Percentiles rank a stretch among this genome's conserved stretches.
Conservation (phyloP, 2,113 vertebrate species). For the Labeo catla region DNA sequence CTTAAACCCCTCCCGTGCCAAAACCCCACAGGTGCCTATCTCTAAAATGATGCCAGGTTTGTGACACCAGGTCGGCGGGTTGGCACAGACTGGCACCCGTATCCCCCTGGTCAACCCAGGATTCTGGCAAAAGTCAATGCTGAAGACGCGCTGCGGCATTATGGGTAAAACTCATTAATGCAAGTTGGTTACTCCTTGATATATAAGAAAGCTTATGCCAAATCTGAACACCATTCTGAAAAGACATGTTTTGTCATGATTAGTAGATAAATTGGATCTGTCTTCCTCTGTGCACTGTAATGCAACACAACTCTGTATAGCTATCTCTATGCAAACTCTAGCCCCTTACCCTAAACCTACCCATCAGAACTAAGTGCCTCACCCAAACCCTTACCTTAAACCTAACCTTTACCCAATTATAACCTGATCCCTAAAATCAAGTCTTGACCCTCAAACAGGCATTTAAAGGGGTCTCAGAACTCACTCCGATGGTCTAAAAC, state of each 20-base stretch:
- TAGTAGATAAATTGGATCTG: not conserved
- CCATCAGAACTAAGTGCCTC: too few species aligned
- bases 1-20: conserved; percentile 56
- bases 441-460: too few species aligned
- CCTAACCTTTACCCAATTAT: too few species aligned
- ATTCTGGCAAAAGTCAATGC: conserved; percentile 39
- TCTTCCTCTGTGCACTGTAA: too few species aligned
- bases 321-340: too few species aligned
- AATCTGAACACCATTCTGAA: not conserved
- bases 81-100: conserved; percentile 31
- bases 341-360: too few species aligned
- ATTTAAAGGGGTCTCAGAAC: too few species aligned
- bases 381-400: too few species aligned
- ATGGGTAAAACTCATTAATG: not conserved
- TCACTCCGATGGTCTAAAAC: too few species aligned
- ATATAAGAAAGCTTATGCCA: not conserved
- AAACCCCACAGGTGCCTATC: conserved; percentile 59
- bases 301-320: too few species aligned
- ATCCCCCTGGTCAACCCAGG: not conserved
- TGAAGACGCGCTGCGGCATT: not conserved
- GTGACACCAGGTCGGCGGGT: conserved; percentile 60
- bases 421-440: too few species aligned
- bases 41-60: conserved; percentile 63
- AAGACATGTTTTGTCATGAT: not conserved
- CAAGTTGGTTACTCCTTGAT: not conserved